Percentiles rank a stretch among this genome's conserved stretches.
phyloP scores from a whole-genome alignment of 2,888 invertebrate genomes.

The Epirrhoe tristata region DNA sequence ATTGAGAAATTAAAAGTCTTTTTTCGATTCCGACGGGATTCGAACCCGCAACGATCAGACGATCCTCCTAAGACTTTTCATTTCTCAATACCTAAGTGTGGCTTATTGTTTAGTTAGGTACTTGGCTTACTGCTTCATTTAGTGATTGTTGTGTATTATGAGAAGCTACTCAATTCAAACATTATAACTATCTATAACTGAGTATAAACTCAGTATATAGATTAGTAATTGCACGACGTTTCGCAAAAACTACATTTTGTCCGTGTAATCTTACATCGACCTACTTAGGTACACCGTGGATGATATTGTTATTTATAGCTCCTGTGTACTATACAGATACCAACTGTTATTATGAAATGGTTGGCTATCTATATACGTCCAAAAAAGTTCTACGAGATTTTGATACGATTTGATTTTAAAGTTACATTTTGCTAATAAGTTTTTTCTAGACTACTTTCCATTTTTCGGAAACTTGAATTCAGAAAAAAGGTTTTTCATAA shows the following conservation, averaged over 20 bases:
- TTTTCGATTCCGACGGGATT: too few species aligned
- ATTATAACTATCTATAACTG: background rate
- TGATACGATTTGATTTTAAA: background rate
- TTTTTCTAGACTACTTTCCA: background rate
- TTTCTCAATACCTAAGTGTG: too few species aligned
- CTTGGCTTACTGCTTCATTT: background rate
- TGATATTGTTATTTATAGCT: conserved; percentile 1
- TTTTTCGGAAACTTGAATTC: too few species aligned
- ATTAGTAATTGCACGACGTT: conserved; percentile 3
- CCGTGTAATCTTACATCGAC: background rate
- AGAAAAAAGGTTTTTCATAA: too few species aligned
- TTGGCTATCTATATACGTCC: too few species aligned
- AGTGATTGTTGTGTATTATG: background rate
- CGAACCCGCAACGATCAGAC: too few species aligned
- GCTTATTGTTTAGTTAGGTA: too few species aligned
- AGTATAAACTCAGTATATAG: background rate
- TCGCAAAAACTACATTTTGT: conserved; percentile 4
- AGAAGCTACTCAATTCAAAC: conserved; percentile 1
- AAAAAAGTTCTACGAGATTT: background rate
- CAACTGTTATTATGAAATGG: background rate
- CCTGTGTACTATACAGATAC: background rate
- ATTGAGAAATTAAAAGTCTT: too few species aligned
- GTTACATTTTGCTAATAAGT: background rate
- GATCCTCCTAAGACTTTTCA: too few species aligned
- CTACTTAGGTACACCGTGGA: background rate